Evolutionary conservation across 2,797 vertebrate species (phyloP), one percentile per base, ranked within the genome.

Genomic region (Oryzias dopingdopingensis): DNA sequence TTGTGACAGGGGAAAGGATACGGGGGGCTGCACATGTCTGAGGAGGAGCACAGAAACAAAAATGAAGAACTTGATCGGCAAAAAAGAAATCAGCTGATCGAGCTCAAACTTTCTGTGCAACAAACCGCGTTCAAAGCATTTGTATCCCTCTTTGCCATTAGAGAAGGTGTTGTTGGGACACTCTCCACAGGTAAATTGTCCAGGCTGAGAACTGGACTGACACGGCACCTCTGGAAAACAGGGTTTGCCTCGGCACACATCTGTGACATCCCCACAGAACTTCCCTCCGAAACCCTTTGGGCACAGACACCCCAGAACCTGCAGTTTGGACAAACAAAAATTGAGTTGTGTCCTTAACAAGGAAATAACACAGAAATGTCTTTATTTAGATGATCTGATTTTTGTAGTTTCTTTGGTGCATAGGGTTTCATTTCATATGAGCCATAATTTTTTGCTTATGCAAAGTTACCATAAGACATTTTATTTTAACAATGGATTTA

Each of bases 251-350:
- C 50, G 70, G 68, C 93, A 94, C 2, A 82, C 64, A 12, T 92
- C 83, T 32, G 77, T 61, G 23, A 51, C 24, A 4, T 77, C 81
- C 3, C 63, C 87, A 72, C 93, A 94, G 71, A 91, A 92, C 72
- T 49, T 77, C 50, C 93, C 93, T 8, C 82, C 86, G 77, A 91
- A 93, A 1, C 86, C 91, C 22, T 80, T 56, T 2, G 82, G 86
- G 50, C 93, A 94, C 24, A 91, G 69, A 40, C 93, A 94, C 2
- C 82, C 91, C 29, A 92, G 90, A 57, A 94, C 83, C 93, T 94
- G 73, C 32, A 13, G 32, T 37, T 10, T 37, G 32, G 32, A 37
- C 32, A 37, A 13, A 29, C 12, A 13, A 37, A 12, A 12, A 37
- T 3, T 12, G 10, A 37, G 32, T 37, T 37, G 8, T 12, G 10